phyloP scores from a whole-genome alignment of 2,113 vertebrate genomes.

The Trachemys scripta region DNA sequence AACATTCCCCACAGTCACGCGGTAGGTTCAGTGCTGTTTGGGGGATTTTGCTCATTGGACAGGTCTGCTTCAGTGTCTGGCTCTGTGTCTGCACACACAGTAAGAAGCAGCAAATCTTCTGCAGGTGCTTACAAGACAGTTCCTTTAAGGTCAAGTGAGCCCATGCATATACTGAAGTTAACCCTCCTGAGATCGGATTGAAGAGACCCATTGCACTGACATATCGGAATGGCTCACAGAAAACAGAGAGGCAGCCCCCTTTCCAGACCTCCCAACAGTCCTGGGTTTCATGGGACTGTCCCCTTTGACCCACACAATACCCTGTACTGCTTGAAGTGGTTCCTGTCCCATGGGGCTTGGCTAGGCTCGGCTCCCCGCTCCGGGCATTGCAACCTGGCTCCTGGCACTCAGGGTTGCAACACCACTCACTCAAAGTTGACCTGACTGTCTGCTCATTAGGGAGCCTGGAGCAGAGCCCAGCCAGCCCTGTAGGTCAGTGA shows the following conservation, averaged over 20 bases:
- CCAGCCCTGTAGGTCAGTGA: rapidly evolving
- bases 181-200: neutral
- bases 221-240: neutral
- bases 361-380: neutral
- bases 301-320: neutral
- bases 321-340: neutral
- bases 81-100: rapidly evolving
- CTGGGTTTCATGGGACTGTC: neutral
- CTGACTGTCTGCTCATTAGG: neutral
- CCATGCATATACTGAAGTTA: neutral
- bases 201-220: neutral
- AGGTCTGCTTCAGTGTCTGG: rapidly evolving
- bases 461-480: neutral
- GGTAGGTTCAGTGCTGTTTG: neutral
- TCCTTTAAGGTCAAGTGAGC: neutral
- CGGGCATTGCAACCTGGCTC: neutral
- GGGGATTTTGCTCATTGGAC: neutral
- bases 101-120: neutral
- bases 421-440: neutral
- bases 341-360: neutral
- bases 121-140: neutral
- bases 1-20: neutral
- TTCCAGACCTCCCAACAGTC: neutral
- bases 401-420: no score
- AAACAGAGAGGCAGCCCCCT: neutral